A percentile compares a stretch with the other conserved stretches of the same genome.
Conservation (phyloP, 1,140 invertebrate genomes). For the Drosophila arizonae region DNA sequence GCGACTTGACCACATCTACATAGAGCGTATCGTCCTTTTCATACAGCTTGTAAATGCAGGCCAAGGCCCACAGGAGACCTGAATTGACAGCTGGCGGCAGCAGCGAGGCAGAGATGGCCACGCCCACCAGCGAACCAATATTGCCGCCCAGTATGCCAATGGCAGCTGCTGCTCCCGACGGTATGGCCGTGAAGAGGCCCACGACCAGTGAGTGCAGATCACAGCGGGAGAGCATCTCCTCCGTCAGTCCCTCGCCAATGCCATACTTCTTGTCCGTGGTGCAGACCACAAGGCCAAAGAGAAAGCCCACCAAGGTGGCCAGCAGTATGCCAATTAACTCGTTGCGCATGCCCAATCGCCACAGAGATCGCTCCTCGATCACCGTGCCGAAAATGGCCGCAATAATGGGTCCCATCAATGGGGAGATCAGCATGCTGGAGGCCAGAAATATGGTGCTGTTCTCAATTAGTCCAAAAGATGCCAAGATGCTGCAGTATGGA, state of each 20-base stretch:
- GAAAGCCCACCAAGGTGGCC: slow-evolving; percentile 86
- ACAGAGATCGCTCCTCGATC: slow-evolving; percentile 86
- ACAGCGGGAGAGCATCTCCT: slow-evolving; percentile 88
- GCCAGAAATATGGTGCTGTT: slow-evolving; percentile 89
- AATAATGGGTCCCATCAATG: slow-evolving; percentile 91
- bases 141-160: slow-evolving; percentile 88
- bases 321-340: slow-evolving; percentile 87
- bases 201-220: slow-evolving; percentile 86
- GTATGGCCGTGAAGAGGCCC: slow-evolving; percentile 87
- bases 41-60: slow-evolving; percentile 84
- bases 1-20: slow-evolving; percentile 77
- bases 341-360: slow-evolving; percentile 85
- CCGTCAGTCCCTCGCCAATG: slow-evolving; percentile 86
- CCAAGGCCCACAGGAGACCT: slow-evolving; percentile 88
- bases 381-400: slow-evolving; percentile 89
- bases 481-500: slow-evolving; percentile 80
- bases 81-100: slow-evolving; percentile 91
- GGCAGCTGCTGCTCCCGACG: slow-evolving; percentile 90
- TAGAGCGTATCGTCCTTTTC: slow-evolving; percentile 81
- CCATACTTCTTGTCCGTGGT: slow-evolving; percentile 85
- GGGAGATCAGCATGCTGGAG: slow-evolving; percentile 91
- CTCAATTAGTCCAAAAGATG: slow-evolving; percentile 89
- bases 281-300: slow-evolving; percentile 87
- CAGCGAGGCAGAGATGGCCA: slow-evolving; percentile 91
- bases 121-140: slow-evolving; percentile 89